Evolutionary conservation across 2,797 vertebrate species (phyloP), one percentile per base, ranked within the genome.

Genomic region (Garrulus glandarius): DNA sequence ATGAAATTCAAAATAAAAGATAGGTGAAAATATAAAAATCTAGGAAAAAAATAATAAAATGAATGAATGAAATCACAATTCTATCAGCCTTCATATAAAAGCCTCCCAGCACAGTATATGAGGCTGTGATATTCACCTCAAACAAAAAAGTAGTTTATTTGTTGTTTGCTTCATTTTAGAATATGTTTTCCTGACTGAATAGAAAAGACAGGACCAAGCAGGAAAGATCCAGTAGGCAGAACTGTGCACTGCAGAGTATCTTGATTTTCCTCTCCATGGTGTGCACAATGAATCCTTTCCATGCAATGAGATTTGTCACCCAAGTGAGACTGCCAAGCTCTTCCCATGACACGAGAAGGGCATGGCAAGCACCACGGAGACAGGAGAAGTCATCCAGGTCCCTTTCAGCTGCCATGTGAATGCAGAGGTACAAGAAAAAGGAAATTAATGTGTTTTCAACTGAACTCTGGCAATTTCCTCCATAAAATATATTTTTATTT

Each of bases 281-380:
- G 17, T 13, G 30, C 36, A 61, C 17, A 50, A 13, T 3, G 19
- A 53, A 55, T 21, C 21, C 30, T 71, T 44, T 10, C 47, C 29
- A 30, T 7, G 11, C 18, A 53, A 2, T 14, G 20, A n/a, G 8
- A 43, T 59, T 49, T 75, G 24, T 19, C 53, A 55, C n/a, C 32
- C 36, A 12, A 6, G 24, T 5, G 39, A 55, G 9, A 29, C 3
- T 41, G 61, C 17, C 63, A 52, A 37, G 18, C 15, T 26, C 4
- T 4, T n/a, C 21, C 71, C 15, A 4, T 8, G 27, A 17, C 18
- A 74, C 0, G 0, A 65, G 23, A 53, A 8, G 16, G 7, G 18
- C 13, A n/a, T 0, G 4, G 16, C 36, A 11, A 78, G 11, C n/a
- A 46, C 15, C 15, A 16, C 1, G 2, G 47, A n/a, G 22, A 65